These are phyloP conservation scores for cattle (Bos taurus) DNA, from an alignment of 2,113 vertebrate genomes.

Conservation along the genomic window ARS-UCD2.0 NC_037330.1:6974001-6974500, in stretches of 20 bases:
- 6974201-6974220: slow-evolving; percentile 51
- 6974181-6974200: not conserved
- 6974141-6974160: not conserved
- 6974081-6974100: slow-evolving; percentile 23
- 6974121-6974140: slow-evolving; percentile 19
- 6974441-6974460: not conserved
- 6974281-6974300: not conserved
- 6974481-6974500: not conserved
- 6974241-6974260: slow-evolving; percentile 53
- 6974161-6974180: not conserved
- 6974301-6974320: not conserved
- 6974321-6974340: not conserved
- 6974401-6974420: not conserved
- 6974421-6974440: slow-evolving; percentile 3
- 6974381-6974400: not conserved
- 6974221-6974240: slow-evolving; percentile 45
- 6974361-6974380: not conserved
- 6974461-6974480: not conserved
- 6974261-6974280: slow-evolving; percentile 29
- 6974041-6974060: slow-evolving; percentile 32
- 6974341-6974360: not conserved
- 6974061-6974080: not conserved
- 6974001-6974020: slow-evolving; percentile 28
- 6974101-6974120: slow-evolving; percentile 23
- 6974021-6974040: slow-evolving; percentile 31